These are phyloP conservation scores for Planiliza haematocheilus DNA, from an alignment of 2,113 vertebrate genomes.

Conservation along the genomic window DNA sequence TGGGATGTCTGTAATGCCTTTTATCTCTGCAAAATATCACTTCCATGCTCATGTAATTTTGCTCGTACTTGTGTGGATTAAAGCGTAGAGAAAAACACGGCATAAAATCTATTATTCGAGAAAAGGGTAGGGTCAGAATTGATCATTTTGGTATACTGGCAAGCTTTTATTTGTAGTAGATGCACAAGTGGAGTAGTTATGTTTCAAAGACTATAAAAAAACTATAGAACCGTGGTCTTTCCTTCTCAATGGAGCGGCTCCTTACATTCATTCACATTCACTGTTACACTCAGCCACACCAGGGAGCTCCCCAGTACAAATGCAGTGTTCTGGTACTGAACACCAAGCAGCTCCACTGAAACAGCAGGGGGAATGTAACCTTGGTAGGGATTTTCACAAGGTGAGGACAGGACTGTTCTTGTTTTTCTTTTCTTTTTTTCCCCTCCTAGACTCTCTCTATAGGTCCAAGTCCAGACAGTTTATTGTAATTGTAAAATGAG, in stretches of 20 bases:
- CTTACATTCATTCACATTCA: constrained; percentile 47
- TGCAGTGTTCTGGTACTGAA: constrained; percentile 37
- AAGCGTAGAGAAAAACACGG: not conserved
- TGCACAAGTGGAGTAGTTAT: not conserved
- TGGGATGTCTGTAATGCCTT: constrained; percentile 3
- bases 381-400: constrained; percentile 45
- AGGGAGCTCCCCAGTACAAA: constrained; percentile 41
- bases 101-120: constrained; percentile 9
- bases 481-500: constrained; percentile 4
- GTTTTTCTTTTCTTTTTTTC: not conserved
- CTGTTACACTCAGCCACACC: constrained; percentile 31
- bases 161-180: not conserved
- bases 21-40: no score
- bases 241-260: not conserved
- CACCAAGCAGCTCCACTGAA: constrained; percentile 30
- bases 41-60: constrained; percentile 12
- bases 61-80: constrained; percentile 2
- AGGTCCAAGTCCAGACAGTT: not conserved
- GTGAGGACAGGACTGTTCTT: constrained; percentile 1
- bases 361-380: constrained; percentile 28
- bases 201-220: not conserved
- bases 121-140: not conserved
- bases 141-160: not conserved
- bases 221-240: not conserved
- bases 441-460: not conserved